Percentiles rank a stretch among this genome's conserved stretches.
phyloP scores from a whole-genome alignment of 2,797 vertebrate genomes.

The Lacerta agilis region DNA sequence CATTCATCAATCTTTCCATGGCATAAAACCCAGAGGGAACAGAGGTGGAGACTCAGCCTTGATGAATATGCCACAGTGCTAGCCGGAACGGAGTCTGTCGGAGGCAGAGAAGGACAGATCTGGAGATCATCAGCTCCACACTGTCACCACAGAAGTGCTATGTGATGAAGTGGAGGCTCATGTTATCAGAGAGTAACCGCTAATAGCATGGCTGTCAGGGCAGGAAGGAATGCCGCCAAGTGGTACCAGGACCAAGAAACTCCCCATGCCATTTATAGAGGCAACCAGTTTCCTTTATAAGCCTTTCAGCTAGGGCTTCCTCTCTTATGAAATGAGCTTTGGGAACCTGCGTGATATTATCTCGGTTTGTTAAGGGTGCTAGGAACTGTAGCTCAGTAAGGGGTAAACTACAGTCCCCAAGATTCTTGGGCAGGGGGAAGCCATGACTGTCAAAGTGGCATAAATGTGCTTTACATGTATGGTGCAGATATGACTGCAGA shows the following conservation, averaged over 20 bases:
- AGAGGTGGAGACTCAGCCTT: too few species aligned
- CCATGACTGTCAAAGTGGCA: too few species aligned
- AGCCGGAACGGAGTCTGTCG: not conserved
- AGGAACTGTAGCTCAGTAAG: not conserved
- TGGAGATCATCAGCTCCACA: conserved; percentile 37
- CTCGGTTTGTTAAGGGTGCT: too few species aligned
- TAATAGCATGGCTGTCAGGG: not conserved
- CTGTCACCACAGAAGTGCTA: not conserved
- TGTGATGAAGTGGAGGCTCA: not conserved
- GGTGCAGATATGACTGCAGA: too few species aligned
- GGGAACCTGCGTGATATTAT: not conserved
- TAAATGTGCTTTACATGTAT: too few species aligned
- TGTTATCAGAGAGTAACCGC: not conserved
- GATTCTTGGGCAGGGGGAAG: too few species aligned
- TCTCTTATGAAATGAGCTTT: not conserved
- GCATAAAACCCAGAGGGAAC: not conserved
- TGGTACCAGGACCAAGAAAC: not conserved
- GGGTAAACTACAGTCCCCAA: not conserved
- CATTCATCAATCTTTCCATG: not conserved
- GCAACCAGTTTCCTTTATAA: not conserved
- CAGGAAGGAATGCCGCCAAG: not conserved
- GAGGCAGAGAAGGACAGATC: conserved; percentile 1
- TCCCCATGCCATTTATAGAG: conserved; percentile 17
- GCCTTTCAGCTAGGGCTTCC: not conserved
- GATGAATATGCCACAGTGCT: not conserved